These are phyloP conservation scores for Sialia sialis DNA, from an alignment of 2,113 vertebrate species.

Conservation along the genomic window DNA sequence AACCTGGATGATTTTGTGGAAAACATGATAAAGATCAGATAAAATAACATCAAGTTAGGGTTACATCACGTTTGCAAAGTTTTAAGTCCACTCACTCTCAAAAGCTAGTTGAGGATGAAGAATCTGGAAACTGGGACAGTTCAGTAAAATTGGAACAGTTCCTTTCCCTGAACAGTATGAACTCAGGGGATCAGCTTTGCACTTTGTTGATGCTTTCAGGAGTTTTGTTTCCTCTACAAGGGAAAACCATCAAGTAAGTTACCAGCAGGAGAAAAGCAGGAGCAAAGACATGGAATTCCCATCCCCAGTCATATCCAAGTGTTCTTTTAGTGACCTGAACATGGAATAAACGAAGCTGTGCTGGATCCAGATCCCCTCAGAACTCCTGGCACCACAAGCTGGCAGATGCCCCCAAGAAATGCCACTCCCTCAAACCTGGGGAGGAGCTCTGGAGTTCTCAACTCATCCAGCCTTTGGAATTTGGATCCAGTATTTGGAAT, in stretches of 20 bases:
- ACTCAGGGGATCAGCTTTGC: neutral
- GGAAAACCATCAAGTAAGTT: neutral
- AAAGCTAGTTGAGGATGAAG: neutral
- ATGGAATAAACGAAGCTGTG: rapidly evolving
- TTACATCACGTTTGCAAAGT: neutral
- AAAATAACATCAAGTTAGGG: neutral
- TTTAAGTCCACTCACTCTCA: neutral
- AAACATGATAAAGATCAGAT: neutral
- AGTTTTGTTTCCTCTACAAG: neutral
- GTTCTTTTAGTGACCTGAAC: neutral
- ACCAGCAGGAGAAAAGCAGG: neutral
- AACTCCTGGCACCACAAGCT: neutral
- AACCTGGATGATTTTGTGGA: neutral
- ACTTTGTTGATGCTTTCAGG: neutral
- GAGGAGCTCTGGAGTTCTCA: neutral
- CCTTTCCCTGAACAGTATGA: neutral
- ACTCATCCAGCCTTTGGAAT: neutral
- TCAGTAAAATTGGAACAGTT: neutral
- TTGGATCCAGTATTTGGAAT: no score
- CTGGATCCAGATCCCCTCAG: neutral
- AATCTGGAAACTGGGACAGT: neutral
- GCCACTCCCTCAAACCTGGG: neutral
- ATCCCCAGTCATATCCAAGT: neutral
- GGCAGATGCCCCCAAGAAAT: neutral
- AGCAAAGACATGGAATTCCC: neutral